Evolutionary conservation across 2,888 invertebrate genomes (phyloP).

Genomic region (Chrysodeixis includens): DNA sequence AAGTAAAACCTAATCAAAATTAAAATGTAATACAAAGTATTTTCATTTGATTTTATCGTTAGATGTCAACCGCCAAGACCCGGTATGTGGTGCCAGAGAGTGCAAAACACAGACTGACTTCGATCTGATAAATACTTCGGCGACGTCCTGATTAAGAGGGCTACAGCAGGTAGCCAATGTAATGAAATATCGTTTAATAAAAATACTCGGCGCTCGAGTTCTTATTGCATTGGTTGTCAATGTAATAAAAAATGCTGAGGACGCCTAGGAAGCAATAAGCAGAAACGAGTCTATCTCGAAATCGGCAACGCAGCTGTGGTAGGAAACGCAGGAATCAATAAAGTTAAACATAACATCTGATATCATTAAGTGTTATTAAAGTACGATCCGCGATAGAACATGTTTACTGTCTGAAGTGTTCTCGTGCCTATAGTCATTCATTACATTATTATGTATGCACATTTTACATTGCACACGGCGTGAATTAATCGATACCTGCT

Average conservation of each 20-base stretch:
- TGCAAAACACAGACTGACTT: neutral
- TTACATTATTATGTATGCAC: neutral
- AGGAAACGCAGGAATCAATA: neutral
- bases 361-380: no score
- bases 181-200: neutral
- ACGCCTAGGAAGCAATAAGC: neutral
- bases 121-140: slow-evolving; percentile 1
- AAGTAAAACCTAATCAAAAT: slow-evolving; percentile 5
- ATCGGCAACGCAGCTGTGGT: no score
- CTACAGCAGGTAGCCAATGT: neutral
- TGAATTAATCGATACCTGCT: slow-evolving; percentile 5
- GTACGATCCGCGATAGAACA: neutral
- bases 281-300: neutral
- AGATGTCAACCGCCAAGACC: neutral
- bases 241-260: neutral
- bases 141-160: slow-evolving; percentile 3
- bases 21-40: neutral
- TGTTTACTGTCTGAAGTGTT: neutral
- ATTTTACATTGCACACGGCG: neutral
- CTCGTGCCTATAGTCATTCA: neutral
- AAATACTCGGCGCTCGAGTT: neutral
- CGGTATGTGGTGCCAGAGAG: neutral
- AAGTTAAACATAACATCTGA: neutral
- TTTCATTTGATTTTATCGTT: neutral
- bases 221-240: neutral